A percentile compares a stretch with the other conserved stretches of the same genome.
Conservation (phyloP, 2,113 vertebrate genomes). For the Vulpes vulpes region DNA sequence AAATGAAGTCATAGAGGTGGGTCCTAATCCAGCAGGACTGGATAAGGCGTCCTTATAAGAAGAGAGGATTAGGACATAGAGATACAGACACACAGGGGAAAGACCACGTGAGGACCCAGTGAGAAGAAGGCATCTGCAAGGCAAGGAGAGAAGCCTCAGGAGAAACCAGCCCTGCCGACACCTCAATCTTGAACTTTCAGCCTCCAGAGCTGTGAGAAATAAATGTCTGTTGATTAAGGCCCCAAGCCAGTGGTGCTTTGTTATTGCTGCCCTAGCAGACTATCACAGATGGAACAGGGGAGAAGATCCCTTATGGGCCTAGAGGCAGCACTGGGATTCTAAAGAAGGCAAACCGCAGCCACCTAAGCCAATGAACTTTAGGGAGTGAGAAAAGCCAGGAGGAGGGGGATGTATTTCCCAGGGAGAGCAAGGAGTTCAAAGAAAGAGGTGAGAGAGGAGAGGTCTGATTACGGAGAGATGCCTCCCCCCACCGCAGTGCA, state of each 20-base stretch:
- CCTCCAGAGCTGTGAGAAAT: background rate
- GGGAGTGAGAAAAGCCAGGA: background rate
- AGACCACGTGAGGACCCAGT: background rate
- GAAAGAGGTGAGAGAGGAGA: background rate
- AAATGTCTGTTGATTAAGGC: background rate
- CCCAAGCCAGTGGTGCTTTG: background rate
- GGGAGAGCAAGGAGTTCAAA: background rate
- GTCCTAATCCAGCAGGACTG: background rate
- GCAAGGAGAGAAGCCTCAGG: background rate
- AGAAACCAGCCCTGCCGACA: background rate
- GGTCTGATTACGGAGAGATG: background rate
- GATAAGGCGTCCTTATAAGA: background rate
- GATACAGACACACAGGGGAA: background rate
- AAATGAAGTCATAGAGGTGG: background rate
- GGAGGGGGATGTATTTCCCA: background rate
- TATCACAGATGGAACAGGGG: too few species aligned
- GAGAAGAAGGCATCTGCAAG: background rate
- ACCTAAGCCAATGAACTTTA: too few species aligned
- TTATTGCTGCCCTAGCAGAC: background rate
- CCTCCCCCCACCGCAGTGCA: rapidly evolving
- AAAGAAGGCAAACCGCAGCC: background rate
- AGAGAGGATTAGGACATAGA: background rate
- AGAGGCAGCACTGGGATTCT: background rate
- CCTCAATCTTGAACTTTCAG: background rate
- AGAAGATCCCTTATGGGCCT: background rate